phyloP scores from a whole-genome alignment of 2,797 vertebrate genomes.

The Eulemur rubriventer region DNA sequence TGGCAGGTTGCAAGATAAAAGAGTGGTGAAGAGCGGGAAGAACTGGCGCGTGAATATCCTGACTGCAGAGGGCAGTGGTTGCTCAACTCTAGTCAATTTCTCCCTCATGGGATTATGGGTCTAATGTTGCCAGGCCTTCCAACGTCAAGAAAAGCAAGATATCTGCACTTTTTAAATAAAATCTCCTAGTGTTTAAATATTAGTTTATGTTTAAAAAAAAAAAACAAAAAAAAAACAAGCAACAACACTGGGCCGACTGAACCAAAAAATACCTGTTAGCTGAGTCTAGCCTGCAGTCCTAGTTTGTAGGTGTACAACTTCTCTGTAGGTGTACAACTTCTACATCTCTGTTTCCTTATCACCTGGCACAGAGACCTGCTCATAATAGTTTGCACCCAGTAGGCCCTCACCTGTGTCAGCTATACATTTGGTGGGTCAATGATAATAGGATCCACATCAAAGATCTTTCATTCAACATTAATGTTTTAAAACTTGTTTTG shows the following conservation, averaged over 20 bases:
- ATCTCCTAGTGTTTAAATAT: neutral
- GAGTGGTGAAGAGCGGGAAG: neutral
- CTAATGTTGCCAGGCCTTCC: neutral
- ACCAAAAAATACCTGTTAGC: neutral
- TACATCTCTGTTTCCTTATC: neutral
- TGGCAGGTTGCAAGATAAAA: neutral
- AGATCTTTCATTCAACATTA: neutral
- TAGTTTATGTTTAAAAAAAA: neutral
- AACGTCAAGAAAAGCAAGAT: neutral
- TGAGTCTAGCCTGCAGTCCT: neutral
- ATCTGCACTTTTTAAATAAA: neutral
- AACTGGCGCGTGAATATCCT: neutral
- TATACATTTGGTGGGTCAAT: neutral
- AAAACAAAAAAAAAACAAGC: neutral
- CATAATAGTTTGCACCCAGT: neutral
- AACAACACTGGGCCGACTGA: neutral
- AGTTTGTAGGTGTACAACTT: neutral
- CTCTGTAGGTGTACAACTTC: neutral
- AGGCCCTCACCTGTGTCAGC: neutral
- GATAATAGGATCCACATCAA: neutral
- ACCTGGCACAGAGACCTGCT: neutral
- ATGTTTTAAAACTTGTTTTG: conserved; percentile 43
- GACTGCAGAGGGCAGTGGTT: neutral
- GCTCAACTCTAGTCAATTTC: neutral
- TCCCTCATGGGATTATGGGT: neutral